Conservation (phyloP, 2,797 vertebrate species). For the Martes flavigula region DNA sequence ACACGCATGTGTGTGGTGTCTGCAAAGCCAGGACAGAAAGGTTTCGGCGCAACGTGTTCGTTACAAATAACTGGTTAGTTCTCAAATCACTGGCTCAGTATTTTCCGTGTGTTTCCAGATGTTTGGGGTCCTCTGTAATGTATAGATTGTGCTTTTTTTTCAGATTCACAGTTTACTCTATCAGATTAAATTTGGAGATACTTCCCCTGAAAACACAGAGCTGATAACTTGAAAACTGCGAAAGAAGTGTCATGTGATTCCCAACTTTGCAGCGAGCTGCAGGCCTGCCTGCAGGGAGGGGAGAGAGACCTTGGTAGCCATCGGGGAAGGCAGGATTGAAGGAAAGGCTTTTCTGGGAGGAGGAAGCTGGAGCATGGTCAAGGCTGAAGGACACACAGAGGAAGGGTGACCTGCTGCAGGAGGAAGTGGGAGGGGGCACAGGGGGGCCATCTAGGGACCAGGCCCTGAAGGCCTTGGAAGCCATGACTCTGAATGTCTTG, state of each 20-base stretch:
- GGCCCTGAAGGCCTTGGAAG: neutral
- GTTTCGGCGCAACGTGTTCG: neutral
- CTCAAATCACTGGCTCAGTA: neutral
- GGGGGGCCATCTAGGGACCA: neutral
- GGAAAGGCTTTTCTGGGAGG: neutral
- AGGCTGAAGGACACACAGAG: neutral
- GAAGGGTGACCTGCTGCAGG: neutral
- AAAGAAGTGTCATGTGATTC: neutral
- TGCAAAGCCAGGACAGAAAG: neutral
- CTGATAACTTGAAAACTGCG: neutral
- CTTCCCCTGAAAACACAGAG: neutral
- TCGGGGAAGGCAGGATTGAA: neutral
- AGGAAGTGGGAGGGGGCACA: neutral
- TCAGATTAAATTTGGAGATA: neutral
- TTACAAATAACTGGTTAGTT: neutral
- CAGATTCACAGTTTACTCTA: neutral
- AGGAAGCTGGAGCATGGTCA: neutral
- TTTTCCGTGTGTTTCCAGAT: neutral
- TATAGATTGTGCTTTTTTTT: neutral
- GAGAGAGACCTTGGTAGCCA: neutral
- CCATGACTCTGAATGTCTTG: neutral
- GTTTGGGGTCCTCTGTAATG: neutral
- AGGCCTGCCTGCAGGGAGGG: neutral
- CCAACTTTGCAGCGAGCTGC: neutral
- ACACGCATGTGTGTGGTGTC: rapidly evolving